A percentile compares a stretch with the other conserved stretches of the same genome.
These are phyloP conservation scores for Cataglyphis albicans DNA, from an alignment of 2,888 invertebrate species.

Conservation along the genomic window DNA sequence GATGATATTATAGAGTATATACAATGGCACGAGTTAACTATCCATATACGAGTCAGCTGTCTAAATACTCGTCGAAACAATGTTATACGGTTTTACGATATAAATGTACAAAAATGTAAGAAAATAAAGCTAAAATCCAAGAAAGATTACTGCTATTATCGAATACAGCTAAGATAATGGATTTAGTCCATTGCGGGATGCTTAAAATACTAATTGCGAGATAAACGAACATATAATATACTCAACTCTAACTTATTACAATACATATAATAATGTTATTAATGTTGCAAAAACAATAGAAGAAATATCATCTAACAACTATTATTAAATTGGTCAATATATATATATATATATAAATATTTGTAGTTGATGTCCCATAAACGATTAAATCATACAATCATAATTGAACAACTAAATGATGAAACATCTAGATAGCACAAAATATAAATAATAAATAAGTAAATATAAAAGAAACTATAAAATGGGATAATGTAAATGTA, in stretches of 20 bases:
- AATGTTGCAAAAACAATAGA: conserved; percentile 55
- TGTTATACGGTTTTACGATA: conserved; percentile 74
- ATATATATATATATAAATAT: background rate
- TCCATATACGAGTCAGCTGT: conserved; percentile 44
- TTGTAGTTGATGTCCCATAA: conserved; percentile 3
- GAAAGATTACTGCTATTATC: conserved; percentile 38
- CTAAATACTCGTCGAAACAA: conserved; percentile 46
- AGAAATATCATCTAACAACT: conserved; percentile 59
- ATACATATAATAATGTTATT: conserved; percentile 5
- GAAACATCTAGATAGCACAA: background rate
- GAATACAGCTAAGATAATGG: conserved; percentile 43
- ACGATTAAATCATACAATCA: conserved; percentile 16
- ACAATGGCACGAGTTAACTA: conserved; percentile 50
- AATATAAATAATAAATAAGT: background rate
- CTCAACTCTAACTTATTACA: conserved; percentile 45
- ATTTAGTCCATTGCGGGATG: conserved; percentile 40
- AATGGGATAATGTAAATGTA: background rate
- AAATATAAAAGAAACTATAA: background rate
- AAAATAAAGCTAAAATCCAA: conserved; percentile 77
- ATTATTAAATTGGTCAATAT: conserved; percentile 73
- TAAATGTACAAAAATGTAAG: conserved; percentile 83
- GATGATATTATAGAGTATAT: background rate
- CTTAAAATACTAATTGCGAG: conserved; percentile 40
- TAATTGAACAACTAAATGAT: conserved; percentile 8
- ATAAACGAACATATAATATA: conserved; percentile 55